These are phyloP conservation scores for Archips xylosteana DNA, from an alignment of 2,888 invertebrate species.

Conservation along the genomic window DNA sequence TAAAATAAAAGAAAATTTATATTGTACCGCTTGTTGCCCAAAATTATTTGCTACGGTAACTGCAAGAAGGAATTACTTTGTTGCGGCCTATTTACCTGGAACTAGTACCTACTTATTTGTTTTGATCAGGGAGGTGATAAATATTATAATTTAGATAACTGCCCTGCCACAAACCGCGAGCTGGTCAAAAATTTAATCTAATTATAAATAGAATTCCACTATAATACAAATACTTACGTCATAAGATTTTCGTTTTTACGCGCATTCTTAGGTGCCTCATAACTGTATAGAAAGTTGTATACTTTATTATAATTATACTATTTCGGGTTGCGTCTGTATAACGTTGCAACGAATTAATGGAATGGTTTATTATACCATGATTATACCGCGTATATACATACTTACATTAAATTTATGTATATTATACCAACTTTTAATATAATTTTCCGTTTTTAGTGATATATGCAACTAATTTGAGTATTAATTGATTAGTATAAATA, in stretches of 20 bases:
- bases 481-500: neutral
- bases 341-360: slow-evolving; percentile 34
- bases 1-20: neutral
- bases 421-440: neutral
- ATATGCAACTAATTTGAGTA: neutral
- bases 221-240: slow-evolving; percentile 26
- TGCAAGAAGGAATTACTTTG: neutral
- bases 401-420: slow-evolving; percentile 1
- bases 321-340: slow-evolving; percentile 27
- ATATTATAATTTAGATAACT: neutral
- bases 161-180: slow-evolving; percentile 8
- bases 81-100: neutral
- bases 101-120: neutral
- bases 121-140: neutral
- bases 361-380: slow-evolving; percentile 24
- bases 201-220: slow-evolving; percentile 35
- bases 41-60: neutral
- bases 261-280: slow-evolving; percentile 43
- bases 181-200: slow-evolving; percentile 33
- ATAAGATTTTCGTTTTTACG: slow-evolving; percentile 37
- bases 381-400: neutral
- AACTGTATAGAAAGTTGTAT: slow-evolving; percentile 41
- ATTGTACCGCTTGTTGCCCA: neutral
- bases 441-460: neutral
- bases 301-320: slow-evolving; percentile 40